phyloP scores from a whole-genome alignment of 1,140 invertebrate genomes.

The Drosophila micromelanica region DNA sequence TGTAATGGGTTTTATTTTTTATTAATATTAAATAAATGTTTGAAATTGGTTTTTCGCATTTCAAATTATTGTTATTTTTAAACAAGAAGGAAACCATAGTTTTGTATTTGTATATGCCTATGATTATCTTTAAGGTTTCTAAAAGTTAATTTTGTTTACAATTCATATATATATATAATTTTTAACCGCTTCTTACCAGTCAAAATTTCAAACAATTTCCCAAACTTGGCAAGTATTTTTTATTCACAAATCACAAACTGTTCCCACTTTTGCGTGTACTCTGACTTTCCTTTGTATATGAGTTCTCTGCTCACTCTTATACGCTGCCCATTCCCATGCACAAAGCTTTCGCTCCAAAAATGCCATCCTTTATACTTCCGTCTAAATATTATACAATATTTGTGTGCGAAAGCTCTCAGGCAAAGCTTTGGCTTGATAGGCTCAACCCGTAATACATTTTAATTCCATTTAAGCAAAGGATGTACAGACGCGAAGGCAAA shows the following conservation, averaged over 20 bases:
- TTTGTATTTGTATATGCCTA: too few species aligned
- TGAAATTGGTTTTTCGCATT: background rate
- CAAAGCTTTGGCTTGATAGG: slow-evolving; percentile 24
- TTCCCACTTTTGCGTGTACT: slow-evolving; percentile 18
- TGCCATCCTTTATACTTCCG: slow-evolving; percentile 13
- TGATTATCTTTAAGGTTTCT: too few species aligned
- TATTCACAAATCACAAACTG: background rate
- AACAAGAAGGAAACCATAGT: too few species aligned
- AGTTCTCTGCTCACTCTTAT: slow-evolving; percentile 23
- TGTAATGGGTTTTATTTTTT: background rate
- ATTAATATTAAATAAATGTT: background rate
- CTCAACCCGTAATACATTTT: slow-evolving; percentile 6
- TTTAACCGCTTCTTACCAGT: background rate
- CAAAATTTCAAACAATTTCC: background rate
- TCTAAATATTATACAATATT: slow-evolving; percentile 41
- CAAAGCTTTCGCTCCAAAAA: slow-evolving; percentile 31
- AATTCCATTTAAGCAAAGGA: background rate
- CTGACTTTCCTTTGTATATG: background rate
- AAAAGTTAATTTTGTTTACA: too few species aligned
- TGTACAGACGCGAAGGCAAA: background rate
- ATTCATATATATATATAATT: too few species aligned
- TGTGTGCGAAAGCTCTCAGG: slow-evolving; percentile 18
- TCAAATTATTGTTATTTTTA: too few species aligned
- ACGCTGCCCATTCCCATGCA: background rate
- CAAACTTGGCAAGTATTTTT: background rate